These are phyloP conservation scores for Limnephilus marmoratus DNA, from an alignment of 2,888 invertebrate genomes.

Conservation along the genomic window DNA sequence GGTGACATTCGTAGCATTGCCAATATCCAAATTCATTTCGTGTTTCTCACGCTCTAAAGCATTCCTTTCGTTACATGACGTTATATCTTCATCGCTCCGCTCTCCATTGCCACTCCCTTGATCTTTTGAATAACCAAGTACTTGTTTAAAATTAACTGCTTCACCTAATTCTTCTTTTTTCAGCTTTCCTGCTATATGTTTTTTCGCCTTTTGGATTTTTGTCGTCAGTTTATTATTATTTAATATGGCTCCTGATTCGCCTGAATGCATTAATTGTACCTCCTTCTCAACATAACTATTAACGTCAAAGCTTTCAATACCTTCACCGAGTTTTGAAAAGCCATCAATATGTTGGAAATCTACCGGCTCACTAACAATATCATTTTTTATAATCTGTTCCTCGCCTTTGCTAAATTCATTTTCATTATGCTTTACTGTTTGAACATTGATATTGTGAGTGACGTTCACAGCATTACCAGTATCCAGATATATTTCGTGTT, in stretches of 20 bases:
- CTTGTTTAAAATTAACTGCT: neutral
- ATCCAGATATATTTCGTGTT: no score
- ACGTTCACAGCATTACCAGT: no score
- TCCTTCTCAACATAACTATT: neutral
- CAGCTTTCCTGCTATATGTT: neutral
- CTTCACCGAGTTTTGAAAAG: neutral
- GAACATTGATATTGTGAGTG: no score
- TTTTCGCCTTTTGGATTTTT: neutral
- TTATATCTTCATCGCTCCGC: neutral
- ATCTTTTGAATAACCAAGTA: neutral
- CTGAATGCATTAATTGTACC: neutral
- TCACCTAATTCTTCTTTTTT: neutral
- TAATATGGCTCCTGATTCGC: neutral
- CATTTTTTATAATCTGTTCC: neutral
- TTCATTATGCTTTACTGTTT: neutral
- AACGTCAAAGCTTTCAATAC: neutral
- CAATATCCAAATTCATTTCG: no score
- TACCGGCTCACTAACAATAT: neutral
- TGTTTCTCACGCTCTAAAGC: neutral
- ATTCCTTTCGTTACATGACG: neutral
- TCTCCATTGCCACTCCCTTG: neutral
- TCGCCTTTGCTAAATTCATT: neutral
- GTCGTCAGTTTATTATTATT: neutral
- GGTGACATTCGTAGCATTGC: no score
- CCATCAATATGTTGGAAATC: neutral